Evolutionary conservation across 2,888 invertebrate species (phyloP), one percentile per base, ranked within the genome.

Genomic region (Drosophila meridionalis): DNA sequence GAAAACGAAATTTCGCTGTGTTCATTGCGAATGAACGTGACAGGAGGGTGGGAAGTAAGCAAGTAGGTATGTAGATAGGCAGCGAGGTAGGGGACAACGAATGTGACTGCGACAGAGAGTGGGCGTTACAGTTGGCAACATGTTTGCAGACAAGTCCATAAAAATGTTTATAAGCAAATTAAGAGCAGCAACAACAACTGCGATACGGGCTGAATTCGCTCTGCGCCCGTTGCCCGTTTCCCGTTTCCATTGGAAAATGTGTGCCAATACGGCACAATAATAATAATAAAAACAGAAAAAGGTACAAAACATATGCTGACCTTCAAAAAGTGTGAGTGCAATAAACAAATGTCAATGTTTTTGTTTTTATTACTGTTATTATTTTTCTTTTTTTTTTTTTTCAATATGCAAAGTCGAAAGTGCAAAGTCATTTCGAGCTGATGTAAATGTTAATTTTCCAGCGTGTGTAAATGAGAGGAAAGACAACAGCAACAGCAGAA

Each of bases 1-100:
- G 88, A 84, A 84, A 84, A 72, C 80, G 84, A 84, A 87, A 80
- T 57, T 73, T 76, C 5, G 84, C n/a, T 40, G 53, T 45, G 69
- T 42, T 42, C 42, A 42, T n/a, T 42, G n/a, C n/a, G n/a, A 42
- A 42, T 42, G 42, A 42, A 42, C 3, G 3, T n/a, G 42, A 0
- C n/a, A n/a, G 0, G 2, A 14, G n/a, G 42, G n/a, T 20, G 20
- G 20, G 20, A 20, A 20, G 20, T 20, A 20, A 20, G 20, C 20
- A 20, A 20, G 20, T 20, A 20, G 20, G 20, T n/a, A n/a, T n/a
- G n/a, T 20, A 20, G 20, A 1, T 20, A 20, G 20, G 20, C 20
- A 20, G 20, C 20, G 20, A 6, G 11, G 4, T 11, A 9, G 42
- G 40, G 40, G 14, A 40, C 14, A 40, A 12, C 42, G n/a, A 42